Evolutionary conservation across 2,888 invertebrate genomes (phyloP).

Genomic region (Pyrgus malvae): DNA sequence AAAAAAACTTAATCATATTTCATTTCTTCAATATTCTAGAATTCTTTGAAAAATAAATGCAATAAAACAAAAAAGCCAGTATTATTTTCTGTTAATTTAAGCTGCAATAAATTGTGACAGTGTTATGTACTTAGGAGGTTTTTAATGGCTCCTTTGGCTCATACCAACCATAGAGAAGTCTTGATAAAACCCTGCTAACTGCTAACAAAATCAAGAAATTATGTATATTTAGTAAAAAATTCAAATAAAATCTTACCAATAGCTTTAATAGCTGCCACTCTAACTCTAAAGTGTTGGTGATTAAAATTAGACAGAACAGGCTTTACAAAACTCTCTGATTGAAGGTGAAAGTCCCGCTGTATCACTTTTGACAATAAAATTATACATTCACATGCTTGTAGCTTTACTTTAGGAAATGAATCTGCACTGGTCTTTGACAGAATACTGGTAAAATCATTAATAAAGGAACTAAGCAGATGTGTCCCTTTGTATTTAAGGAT

Average conservation of each 20-base stretch:
- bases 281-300: constrained; percentile 92
- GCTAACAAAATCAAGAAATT: no score
- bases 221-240: no score
- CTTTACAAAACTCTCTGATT: constrained; percentile 87
- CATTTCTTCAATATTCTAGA: no score
- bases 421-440: constrained; percentile 88
- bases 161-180: no score
- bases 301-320: constrained; percentile 87
- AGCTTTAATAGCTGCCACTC: constrained; percentile 87
- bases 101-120: no score
- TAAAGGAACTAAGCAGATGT: constrained; percentile 83
- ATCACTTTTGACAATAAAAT: constrained; percentile 83
- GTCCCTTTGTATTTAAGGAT: constrained; percentile 83
- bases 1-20: no score
- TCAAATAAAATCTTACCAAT: constrained; percentile 83
- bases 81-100: no score
- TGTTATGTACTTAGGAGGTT: no score
- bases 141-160: no score
- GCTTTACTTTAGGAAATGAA: constrained; percentile 90
- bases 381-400: constrained; percentile 88
- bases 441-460: constrained; percentile 89
- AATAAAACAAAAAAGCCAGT: no score
- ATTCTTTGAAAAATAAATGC: no score
- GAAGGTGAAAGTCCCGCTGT: constrained; percentile 87
- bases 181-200: no score